A percentile compares a stretch with the other conserved stretches of the same genome.
phyloP scores from a whole-genome alignment of 2,113 vertebrate genomes.

The Galemys pyrenaicus region DNA sequence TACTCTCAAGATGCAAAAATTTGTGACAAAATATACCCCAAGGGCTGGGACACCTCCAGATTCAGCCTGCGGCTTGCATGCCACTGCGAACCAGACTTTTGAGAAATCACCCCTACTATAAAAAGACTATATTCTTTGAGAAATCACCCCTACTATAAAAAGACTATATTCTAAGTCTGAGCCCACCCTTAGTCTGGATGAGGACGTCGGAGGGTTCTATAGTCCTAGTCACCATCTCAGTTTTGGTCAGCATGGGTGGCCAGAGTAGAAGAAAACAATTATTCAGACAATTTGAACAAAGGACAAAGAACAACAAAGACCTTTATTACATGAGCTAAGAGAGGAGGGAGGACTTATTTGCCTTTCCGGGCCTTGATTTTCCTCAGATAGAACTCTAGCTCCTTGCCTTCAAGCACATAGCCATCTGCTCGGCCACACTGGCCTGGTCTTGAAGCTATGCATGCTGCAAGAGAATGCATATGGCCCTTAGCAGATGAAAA shows the following conservation, averaged over 20 bases:
- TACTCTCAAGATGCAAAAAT: not conserved
- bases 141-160: conserved; percentile 72
- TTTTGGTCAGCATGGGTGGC: not conserved
- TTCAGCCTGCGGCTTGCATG: not conserved
- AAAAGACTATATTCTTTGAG: conserved; percentile 58
- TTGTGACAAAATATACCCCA: not conserved
- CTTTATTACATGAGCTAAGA: conserved; percentile 82
- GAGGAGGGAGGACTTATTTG: conserved; percentile 90
- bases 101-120: conserved; percentile 71
- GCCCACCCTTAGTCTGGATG: conserved; percentile 25
- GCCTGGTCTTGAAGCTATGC: conserved; percentile 96
- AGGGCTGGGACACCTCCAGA: not conserved
- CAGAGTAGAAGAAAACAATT: not conserved
- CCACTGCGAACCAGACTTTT: not conserved
- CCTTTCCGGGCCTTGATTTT: conserved; percentile 99
- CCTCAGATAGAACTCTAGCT: conserved; percentile 98
- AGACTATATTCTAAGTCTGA: conserved; percentile 41
- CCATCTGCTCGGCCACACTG: conserved; percentile 98
- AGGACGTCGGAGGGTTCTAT: not conserved
- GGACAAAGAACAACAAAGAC: conserved; percentile 49
- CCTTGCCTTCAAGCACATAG: conserved; percentile 97
- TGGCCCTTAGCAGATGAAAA: conserved; percentile 34
- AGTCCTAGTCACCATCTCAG: not conserved
- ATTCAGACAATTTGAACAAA: conserved; percentile 33
- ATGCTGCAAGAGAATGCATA: conserved; percentile 87